Percentiles rank a stretch among this genome's conserved stretches.
Conservation (phyloP, 1,140 invertebrate genomes). For the Orchestia grillus region DNA sequence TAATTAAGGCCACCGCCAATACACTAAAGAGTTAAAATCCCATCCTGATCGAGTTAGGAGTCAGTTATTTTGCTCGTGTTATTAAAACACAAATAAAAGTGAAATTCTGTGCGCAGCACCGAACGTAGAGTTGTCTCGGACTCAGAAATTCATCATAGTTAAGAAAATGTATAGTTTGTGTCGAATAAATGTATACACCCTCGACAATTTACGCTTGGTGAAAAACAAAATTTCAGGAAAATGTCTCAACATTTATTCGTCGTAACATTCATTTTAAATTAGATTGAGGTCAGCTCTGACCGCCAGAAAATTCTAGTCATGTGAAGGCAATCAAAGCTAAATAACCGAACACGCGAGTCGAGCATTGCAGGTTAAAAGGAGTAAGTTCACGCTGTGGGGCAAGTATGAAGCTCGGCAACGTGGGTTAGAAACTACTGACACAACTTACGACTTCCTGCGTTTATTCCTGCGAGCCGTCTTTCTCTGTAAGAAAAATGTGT, state of each 20-base stretch:
- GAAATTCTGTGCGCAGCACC: neutral
- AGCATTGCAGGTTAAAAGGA: neutral
- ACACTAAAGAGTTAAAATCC: neutral
- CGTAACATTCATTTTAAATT: neutral
- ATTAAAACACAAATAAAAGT: neutral
- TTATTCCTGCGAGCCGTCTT: neutral
- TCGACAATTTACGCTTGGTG: neutral
- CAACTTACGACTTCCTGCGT: neutral
- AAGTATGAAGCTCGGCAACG: neutral
- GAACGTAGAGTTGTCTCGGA: neutral
- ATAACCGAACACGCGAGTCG: neutral
- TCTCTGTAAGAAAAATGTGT: constrained; percentile 48
- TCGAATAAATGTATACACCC: neutral
- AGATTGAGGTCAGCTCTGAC: neutral
- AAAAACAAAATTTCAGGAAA: neutral
- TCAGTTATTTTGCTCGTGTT: neutral
- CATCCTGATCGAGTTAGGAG: neutral
- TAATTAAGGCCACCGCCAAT: no score
- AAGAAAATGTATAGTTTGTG: neutral
- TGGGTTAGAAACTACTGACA: neutral
- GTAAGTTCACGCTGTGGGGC: neutral
- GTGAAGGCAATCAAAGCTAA: neutral
- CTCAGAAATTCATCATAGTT: neutral
- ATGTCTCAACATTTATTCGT: neutral
- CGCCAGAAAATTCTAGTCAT: neutral